Base-by-base conservation (phyloP, 2,888 invertebrate genomes). In the Drosophila anomelani region DNA sequence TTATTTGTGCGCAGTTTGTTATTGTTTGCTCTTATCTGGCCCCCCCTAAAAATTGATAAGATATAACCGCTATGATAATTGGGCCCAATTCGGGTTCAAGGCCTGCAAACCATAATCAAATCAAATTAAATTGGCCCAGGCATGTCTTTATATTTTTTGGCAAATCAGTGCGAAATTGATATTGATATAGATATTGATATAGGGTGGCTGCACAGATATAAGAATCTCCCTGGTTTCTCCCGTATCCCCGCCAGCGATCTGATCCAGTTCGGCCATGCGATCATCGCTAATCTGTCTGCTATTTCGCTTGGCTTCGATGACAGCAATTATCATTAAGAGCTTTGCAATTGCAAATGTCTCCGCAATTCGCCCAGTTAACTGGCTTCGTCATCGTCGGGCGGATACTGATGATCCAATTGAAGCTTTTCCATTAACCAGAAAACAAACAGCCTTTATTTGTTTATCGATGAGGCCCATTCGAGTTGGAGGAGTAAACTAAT, bases 61-160 rank as follows among this genome's bases (percentile, higher is more conserved):
- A 66, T 57, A 64, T 17, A 29, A 34, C 10, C 26, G 23, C 12
- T 12, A 43, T 41, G 68, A 51, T 78, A 78, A 81, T 78, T 78
- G 78, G 69, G 76, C 44, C 61, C 72, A 87, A 85, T 81, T 81
- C 58, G 69, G 68, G 79, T 87, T 87, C 85, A 85, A 82, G 88
- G 85, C 57, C 73, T 61, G 17, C 64, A 69, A 49, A 29, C 60
- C 68, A 53, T 59, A 81, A 77, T 80, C 72, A 62, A 80, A 85
- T 58, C 32, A 58, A 75, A 43, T 44, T 43, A 36, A 57, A 57
- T 57, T 58, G 46, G 58, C 55, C 55, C 17, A 61, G 32, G 13
- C 20, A 59, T 39, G 63, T 51, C 59, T 36, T 26, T 49, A 47
- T 44, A 29, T 32, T 68, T 56, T 64, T 69, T 64, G 66, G 57